A percentile compares a stretch with the other conserved stretches of the same genome.
Conservation (phyloP, 2,888 invertebrate genomes). For the Agapostemon virescens region DNA sequence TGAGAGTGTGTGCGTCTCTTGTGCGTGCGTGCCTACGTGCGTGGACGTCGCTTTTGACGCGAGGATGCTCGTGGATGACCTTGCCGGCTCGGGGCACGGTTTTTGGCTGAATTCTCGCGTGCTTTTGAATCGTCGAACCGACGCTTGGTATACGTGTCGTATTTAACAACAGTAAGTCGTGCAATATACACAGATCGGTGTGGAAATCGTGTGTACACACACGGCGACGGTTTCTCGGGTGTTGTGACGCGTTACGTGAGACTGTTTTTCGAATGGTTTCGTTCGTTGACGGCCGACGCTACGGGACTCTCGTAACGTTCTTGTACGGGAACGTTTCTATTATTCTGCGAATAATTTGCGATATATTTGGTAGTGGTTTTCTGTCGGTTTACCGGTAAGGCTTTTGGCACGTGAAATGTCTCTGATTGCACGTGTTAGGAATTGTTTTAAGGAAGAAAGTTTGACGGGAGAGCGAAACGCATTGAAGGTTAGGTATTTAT, state of each 20-base stretch:
- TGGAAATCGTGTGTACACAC: slow-evolving; percentile 1
- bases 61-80: slow-evolving; percentile 22
- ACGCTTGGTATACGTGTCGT: too few species aligned
- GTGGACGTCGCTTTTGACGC: slow-evolving; percentile 31
- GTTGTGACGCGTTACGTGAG: slow-evolving; percentile 41
- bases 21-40: not conserved
- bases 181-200: not conserved
- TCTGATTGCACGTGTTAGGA: too few species aligned
- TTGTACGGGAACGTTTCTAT: not conserved
- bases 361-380: too few species aligned
- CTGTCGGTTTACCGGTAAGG: too few species aligned
- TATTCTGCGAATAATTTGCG: not conserved
- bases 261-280: slow-evolving; percentile 33
- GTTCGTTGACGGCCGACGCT: slow-evolving; percentile 26
- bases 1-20: not conserved
- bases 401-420: too few species aligned
- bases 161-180: slow-evolving; percentile 17
- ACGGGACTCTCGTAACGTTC: slow-evolving; percentile 9
- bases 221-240: slow-evolving; percentile 1
- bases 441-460: too few species aligned
- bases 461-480: too few species aligned
- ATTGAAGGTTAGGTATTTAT: too few species aligned
- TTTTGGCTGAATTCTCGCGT: slow-evolving; percentile 10
- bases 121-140: not conserved
- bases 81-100: not conserved